phyloP scores from a whole-genome alignment of 2,113 vertebrate species.

The Myrmecophaga tridactyla region DNA sequence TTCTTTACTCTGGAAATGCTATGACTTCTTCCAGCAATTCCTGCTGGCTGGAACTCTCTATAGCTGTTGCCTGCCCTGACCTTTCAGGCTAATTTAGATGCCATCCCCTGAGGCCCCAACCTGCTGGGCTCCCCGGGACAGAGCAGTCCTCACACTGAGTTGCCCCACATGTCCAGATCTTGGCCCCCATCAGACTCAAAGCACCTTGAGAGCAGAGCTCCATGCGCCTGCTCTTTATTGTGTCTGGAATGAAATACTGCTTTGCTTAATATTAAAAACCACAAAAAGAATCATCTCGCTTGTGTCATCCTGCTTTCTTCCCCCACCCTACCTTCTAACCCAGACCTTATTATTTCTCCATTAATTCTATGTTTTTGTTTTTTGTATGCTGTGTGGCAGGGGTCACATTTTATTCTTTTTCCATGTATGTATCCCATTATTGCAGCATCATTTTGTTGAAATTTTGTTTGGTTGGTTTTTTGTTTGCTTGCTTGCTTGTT shows the following conservation, averaged over 20 bases:
- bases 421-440: too few species aligned
- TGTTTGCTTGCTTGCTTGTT: too few species aligned
- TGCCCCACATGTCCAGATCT: background rate
- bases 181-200: accelerated
- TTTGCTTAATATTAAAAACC: background rate
- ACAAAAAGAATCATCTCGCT: background rate
- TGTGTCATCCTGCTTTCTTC: background rate
- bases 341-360: background rate
- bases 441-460: too few species aligned
- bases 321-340: background rate
- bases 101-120: background rate
- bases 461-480: too few species aligned
- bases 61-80: background rate
- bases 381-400: too few species aligned
- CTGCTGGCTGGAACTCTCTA: background rate
- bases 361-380: too few species aligned
- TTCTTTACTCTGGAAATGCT: background rate
- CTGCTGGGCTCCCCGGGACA: background rate
- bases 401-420: too few species aligned
- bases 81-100: background rate
- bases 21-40: background rate
- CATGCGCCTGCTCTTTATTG: accelerated
- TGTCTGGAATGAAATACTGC: background rate
- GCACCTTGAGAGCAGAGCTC: background rate
- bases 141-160: background rate